Conservation (phyloP, 35 echinoderm and acorn worm genomes). For the Amphiura filiformis region DNA sequence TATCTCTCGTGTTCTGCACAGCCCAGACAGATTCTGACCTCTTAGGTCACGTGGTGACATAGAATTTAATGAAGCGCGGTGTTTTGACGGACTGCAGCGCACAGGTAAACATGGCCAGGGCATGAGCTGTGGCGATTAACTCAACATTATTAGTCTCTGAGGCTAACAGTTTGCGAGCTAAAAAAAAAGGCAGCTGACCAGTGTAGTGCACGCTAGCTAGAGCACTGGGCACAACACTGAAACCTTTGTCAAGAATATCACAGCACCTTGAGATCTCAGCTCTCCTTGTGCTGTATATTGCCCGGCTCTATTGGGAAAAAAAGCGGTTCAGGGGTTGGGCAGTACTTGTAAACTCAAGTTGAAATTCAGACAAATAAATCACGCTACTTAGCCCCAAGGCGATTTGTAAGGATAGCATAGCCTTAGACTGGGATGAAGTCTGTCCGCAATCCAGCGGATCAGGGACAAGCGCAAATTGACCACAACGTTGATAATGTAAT, state of each 20-base stretch:
- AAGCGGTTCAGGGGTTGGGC: neutral
- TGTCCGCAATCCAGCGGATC: neutral
- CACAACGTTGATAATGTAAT: neutral
- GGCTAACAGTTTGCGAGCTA: neutral
- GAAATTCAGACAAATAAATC: constrained; percentile 15
- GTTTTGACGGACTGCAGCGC: neutral
- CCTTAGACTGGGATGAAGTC: neutral
- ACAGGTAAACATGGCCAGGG: constrained; percentile 12
- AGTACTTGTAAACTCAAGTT: constrained; percentile 8
- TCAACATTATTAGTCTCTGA: neutral
- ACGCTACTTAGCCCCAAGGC: constrained; percentile 2
- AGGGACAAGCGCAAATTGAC: neutral
- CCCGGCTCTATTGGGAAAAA: neutral
- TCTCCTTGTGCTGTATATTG: neutral
- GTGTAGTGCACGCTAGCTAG: neutral
- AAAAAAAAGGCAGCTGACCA: neutral
- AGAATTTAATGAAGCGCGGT: neutral
- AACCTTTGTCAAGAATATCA: neutral
- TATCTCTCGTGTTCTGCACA: neutral
- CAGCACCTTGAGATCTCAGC: neutral
- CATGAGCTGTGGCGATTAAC: neutral
- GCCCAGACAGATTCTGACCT: neutral
- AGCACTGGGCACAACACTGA: neutral
- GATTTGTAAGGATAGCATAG: neutral
- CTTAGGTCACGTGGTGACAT: neutral